These are phyloP conservation scores for Microtus pennsylvanicus DNA, from an alignment of 2,113 vertebrate genomes.

Conservation along the genomic window DNA sequence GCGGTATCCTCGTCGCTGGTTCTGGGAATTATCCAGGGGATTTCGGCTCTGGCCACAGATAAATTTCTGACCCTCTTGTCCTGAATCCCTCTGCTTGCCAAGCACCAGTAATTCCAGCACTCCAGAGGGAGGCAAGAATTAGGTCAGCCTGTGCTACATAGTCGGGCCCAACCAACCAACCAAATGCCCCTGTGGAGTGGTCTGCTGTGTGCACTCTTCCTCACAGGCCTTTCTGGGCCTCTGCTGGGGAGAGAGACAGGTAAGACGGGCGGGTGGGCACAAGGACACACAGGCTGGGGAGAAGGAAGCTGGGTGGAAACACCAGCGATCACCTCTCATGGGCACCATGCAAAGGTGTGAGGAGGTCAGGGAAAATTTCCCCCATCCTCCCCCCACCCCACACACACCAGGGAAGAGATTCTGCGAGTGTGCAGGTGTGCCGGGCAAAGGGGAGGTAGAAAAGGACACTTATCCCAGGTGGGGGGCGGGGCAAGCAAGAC, in stretches of 20 bases:
- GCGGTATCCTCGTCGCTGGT: accelerated
- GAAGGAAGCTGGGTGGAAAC: neutral
- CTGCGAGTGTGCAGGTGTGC: neutral
- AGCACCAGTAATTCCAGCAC: neutral
- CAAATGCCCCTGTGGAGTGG: neutral
- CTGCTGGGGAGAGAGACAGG: neutral
- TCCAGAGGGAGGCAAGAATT: neutral
- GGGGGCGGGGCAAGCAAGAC: accelerated
- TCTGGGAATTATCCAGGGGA: neutral
- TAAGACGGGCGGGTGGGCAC: neutral
- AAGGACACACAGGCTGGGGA: no score
- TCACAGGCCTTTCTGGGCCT: neutral
- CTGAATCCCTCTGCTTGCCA: neutral
- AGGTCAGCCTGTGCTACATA: neutral
- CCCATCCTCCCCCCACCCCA: neutral
- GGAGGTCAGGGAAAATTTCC: neutral
- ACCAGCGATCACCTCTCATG: neutral
- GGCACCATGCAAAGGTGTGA: no score
- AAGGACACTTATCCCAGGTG: no score
- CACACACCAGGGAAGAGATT: neutral
- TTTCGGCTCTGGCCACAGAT: neutral
- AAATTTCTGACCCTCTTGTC: no score
- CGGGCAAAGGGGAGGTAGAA: neutral
- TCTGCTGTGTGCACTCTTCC: neutral
- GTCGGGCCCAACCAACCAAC: neutral